These are phyloP conservation scores for Platichthys flesus DNA, from an alignment of 2,113 vertebrate species.

Conservation along the genomic window DNA sequence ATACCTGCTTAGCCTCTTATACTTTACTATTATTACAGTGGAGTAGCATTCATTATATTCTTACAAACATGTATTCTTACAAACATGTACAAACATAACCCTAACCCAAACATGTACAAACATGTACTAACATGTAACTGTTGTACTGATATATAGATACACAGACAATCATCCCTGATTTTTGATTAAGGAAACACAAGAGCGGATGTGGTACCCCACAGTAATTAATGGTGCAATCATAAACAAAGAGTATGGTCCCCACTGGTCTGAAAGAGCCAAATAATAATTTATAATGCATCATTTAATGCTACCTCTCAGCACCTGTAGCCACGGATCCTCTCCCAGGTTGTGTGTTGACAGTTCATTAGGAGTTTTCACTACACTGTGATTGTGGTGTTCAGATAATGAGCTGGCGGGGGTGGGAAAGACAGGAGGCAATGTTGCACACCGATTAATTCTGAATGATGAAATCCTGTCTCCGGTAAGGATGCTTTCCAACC, in stretches of 20 bases:
- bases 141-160: neutral
- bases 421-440: constrained; percentile 14
- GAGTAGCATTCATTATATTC: neutral
- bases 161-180: neutral
- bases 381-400: constrained; percentile 24
- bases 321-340: constrained; percentile 23
- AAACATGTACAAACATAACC: too few relatives aligned
- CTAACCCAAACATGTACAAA: too few relatives aligned
- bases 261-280: constrained; percentile 44
- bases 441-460: constrained; percentile 25
- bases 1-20: neutral
- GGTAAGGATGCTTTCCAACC: constrained; percentile 14
- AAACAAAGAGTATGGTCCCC: constrained; percentile 41
- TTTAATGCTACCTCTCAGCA: constrained; percentile 41
- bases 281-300: constrained; percentile 65
- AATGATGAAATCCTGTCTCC: constrained; percentile 18
- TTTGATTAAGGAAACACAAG: constrained; percentile 26
- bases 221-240: constrained; percentile 33
- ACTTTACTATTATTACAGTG: constrained; percentile 1
- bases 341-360: constrained; percentile 39
- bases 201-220: neutral
- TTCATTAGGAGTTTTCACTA: constrained; percentile 50
- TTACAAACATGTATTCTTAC: neutral
- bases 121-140: neutral
- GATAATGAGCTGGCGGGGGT: constrained; percentile 38